A percentile compares a stretch with the other conserved stretches of the same genome.
phyloP scores from a whole-genome alignment of 2,888 invertebrate genomes.

The Crepidodera aurea region DNA sequence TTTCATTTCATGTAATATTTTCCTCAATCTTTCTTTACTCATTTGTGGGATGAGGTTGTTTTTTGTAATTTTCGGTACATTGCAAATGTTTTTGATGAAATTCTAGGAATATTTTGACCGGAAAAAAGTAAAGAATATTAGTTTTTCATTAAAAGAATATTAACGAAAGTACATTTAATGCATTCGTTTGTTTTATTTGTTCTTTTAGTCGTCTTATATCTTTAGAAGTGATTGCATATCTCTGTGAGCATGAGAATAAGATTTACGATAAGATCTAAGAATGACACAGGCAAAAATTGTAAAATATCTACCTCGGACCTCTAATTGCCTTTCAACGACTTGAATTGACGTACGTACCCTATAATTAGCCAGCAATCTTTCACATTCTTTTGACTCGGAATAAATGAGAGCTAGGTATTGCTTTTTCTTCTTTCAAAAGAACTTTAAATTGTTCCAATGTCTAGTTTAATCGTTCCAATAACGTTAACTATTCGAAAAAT shows the following conservation, averaged over 20 bases:
- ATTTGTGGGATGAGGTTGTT: no score
- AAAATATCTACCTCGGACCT: conserved; percentile 13
- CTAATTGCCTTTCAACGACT: conserved; percentile 36
- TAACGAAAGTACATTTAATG: no score
- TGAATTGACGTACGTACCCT: conserved; percentile 29
- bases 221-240: conserved; percentile 17
- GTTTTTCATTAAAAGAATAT: no score
- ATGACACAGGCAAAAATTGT: conserved; percentile 27
- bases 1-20: no score
- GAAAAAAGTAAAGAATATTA: no score
- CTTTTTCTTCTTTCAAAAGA: background rate
- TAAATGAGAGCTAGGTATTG: conserved; percentile 18
- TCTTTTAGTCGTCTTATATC: no score
- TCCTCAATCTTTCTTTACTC: no score
- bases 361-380: conserved; percentile 22
- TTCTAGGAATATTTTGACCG: no score
- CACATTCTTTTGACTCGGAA: conserved; percentile 6
- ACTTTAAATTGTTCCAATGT: background rate
- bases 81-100: no score
- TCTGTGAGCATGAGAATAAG: conserved; percentile 6
- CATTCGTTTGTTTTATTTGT: no score
- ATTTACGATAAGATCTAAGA: conserved; percentile 26
- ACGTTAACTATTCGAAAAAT: no score
- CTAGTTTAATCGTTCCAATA: background rate
- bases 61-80: no score